These are phyloP conservation scores for Rhea pennata DNA, from an alignment of 2,113 vertebrate species.

Conservation along the genomic window DNA sequence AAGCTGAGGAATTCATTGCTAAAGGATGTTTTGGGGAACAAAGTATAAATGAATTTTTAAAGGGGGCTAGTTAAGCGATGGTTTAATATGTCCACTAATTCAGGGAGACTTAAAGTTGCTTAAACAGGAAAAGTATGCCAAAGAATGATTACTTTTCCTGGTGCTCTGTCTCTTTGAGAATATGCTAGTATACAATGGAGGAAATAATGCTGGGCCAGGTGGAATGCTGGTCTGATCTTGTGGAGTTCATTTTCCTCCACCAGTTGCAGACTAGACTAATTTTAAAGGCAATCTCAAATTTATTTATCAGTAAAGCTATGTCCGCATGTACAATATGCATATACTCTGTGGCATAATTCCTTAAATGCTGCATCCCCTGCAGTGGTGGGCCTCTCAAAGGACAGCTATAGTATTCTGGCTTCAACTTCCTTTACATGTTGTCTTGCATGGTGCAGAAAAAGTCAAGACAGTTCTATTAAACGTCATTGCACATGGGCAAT, in stretches of 20 bases:
- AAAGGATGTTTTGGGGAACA: not conserved
- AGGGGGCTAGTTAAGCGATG: not conserved
- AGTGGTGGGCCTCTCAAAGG: not conserved
- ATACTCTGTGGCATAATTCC: not conserved
- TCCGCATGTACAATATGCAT: not conserved
- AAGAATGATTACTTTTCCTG: not conserved
- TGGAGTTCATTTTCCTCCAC: not conserved
- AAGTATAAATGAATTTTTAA: not conserved
- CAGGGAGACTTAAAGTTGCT: constrained; percentile 64
- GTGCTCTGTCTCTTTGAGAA: not conserved
- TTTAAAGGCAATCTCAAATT: not conserved
- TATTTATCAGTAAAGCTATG: not conserved
- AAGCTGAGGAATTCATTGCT: not conserved
- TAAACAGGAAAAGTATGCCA: not conserved
- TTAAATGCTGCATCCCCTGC: not conserved
- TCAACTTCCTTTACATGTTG: not conserved
- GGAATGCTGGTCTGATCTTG: not conserved
- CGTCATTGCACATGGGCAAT: fast-evolving
- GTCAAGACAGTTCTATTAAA: not conserved
- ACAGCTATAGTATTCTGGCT: not conserved
- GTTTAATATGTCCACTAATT: constrained; percentile 34
- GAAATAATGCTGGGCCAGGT: not conserved
- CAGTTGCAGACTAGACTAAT: not conserved
- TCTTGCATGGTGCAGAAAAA: not conserved
- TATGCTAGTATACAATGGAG: not conserved